phyloP scores from a whole-genome alignment of 1,140 invertebrate genomes.

The Cotesia typhae region DNA sequence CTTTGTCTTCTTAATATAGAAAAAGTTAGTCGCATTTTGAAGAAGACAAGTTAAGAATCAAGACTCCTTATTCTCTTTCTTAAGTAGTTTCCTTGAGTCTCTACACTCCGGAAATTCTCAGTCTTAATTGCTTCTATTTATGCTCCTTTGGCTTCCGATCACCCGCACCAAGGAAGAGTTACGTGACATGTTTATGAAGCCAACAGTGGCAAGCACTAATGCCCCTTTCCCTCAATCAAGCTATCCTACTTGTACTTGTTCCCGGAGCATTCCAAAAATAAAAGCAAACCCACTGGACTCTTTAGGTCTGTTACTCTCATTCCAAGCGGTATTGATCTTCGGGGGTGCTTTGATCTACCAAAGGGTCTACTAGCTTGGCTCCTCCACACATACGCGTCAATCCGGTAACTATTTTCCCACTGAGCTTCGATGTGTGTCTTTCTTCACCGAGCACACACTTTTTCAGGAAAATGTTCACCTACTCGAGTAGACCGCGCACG shows the following conservation, averaged over 20 bases:
- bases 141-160: slow-evolving; percentile 59
- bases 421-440: slow-evolving; percentile 1
- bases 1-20: not conserved
- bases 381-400: slow-evolving; percentile 13
- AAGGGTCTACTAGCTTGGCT: slow-evolving; percentile 32
- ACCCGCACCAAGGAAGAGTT: slow-evolving; percentile 40
- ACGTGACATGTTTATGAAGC: slow-evolving; percentile 66
- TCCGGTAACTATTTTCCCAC: slow-evolving; percentile 25
- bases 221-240: slow-evolving; percentile 61
- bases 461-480: slow-evolving; percentile 6
- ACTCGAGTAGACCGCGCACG: slow-evolving; percentile 42
- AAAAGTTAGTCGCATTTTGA: slow-evolving; percentile 3
- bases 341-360: slow-evolving; percentile 42
- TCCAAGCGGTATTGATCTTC: slow-evolving; percentile 42
- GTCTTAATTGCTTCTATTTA: slow-evolving; percentile 65
- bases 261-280: slow-evolving; percentile 14
- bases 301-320: not conserved
- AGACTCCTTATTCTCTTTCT: not conserved
- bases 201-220: slow-evolving; percentile 52
- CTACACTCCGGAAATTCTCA: slow-evolving; percentile 30
- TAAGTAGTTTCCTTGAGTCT: slow-evolving; percentile 28
- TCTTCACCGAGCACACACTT: no score
- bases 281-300: slow-evolving; percentile 10
- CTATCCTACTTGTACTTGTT: slow-evolving; percentile 45
- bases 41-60: slow-evolving; percentile 3